Base-by-base conservation (phyloP, 1,140 invertebrate genomes). In the Lethocerus indicus region DNA sequence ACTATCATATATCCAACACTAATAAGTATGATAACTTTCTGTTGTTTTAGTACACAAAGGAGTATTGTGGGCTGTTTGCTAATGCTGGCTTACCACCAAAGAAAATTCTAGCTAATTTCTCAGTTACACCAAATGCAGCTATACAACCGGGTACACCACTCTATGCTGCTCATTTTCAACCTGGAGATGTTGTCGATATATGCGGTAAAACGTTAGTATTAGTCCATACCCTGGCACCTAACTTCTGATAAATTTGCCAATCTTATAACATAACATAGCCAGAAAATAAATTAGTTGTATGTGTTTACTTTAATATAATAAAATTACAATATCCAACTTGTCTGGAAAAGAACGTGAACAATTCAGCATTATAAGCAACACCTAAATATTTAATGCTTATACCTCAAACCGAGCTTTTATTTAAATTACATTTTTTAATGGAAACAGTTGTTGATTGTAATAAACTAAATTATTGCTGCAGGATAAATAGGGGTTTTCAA, bases 401-500 rank as follows among this genome's bases (percentile, higher is more conserved):
- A 7, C 29, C 7, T 32, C 29, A 7, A 32, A 9, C 29, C 29
- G n/a, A n/a, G n/a, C n/a, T n/a, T n/a, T n/a, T n/a, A n/a, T n/a
- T n/a, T n/a, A n/a, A n/a, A n/a, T n/a, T n/a, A n/a, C n/a, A n/a
- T n/a, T n/a, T n/a, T n/a, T n/a, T n/a, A n/a, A n/a, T n/a, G n/a
- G n/a, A n/a, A n/a, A n/a, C n/a, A n/a, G n/a, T n/a, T n/a, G n/a
- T n/a, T n/a, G n/a, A n/a, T n/a, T n/a, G n/a, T n/a, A n/a, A n/a
- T n/a, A n/a, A n/a, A n/a, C n/a, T n/a, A n/a, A n/a, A n/a, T n/a
- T n/a, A n/a, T n/a, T n/a, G n/a, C n/a, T 69, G 29, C 59, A 91
- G 87, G 3, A 79, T 91, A 37, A 82, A 91, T 61, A 74, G 83
- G 61, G 95, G 94, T n/a, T 98, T 98, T 62, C 93, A 98, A 78